Percentiles rank a stretch among this genome's conserved stretches.
phyloP scores from a whole-genome alignment of 2,888 invertebrate species.

The Slavum lentiscoides region DNA sequence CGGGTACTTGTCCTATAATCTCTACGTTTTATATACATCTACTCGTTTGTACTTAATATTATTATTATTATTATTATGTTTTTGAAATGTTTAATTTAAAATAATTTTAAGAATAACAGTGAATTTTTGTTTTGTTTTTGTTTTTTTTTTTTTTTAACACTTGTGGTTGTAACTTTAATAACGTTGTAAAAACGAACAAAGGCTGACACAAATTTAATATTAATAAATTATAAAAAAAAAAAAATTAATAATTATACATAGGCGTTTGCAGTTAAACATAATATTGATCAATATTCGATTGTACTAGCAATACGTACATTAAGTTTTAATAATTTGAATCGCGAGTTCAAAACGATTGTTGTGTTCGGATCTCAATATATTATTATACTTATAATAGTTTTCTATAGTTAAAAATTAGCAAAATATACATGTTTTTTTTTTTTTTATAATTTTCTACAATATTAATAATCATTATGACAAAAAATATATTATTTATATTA shows the following conservation, averaged over 20 bases:
- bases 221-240: constrained; percentile 15
- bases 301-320: neutral
- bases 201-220: constrained; percentile 29
- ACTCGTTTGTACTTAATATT: constrained; percentile 1
- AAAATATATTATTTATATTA: neutral
- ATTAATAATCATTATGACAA: constrained; percentile 1
- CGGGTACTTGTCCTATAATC: neutral
- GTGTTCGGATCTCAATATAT: constrained; percentile 14
- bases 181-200: constrained; percentile 18
- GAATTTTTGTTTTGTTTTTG: neutral
- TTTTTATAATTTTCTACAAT: constrained; percentile 4
- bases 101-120: constrained; percentile 28
- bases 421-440: constrained; percentile 20
- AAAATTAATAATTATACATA: constrained; percentile 15
- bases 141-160: constrained; percentile 11
- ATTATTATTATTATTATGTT: neutral
- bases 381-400: constrained; percentile 7
- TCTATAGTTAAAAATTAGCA: constrained; percentile 30
- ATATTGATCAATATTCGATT: constrained; percentile 4
- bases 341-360: constrained; percentile 6
- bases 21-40: neutral
- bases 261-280: constrained; percentile 12
- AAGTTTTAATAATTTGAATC: constrained; percentile 9
- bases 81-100: neutral
- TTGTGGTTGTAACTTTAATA: constrained; percentile 15